Evolutionary conservation across 1,140 invertebrate genomes (phyloP).

Genomic region (Wasmannia auropunctata): DNA sequence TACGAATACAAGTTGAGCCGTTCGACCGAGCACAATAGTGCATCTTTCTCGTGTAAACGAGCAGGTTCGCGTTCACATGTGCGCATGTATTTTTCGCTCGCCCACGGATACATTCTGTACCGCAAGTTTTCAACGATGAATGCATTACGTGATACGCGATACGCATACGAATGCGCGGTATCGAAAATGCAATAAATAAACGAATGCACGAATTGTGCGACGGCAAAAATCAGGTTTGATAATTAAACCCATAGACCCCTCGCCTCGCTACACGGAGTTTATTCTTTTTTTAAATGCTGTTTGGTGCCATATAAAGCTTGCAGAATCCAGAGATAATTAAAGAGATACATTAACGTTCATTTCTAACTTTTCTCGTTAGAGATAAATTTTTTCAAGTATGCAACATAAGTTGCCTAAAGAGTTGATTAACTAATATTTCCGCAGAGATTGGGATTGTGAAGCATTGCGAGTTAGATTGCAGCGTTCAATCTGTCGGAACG

Average conservation of each 20-base stretch:
- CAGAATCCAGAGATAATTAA: not conserved
- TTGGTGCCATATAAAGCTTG: not conserved
- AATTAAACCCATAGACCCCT: slow-evolving; percentile 24
- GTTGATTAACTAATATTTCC: not conserved
- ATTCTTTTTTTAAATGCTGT: slow-evolving; percentile 17
- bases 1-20: slow-evolving; percentile 57
- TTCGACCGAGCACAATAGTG: slow-evolving; percentile 48
- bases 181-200: slow-evolving; percentile 50
- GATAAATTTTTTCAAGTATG: not conserved
- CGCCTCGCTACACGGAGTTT: too few relatives aligned
- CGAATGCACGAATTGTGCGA: slow-evolving; percentile 9
- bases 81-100: slow-evolving; percentile 22
- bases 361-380: not conserved
- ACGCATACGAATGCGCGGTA: slow-evolving; percentile 14
- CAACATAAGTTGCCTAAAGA: not conserved
- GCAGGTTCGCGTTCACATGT: slow-evolving; percentile 34
- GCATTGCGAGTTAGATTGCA: not conserved
- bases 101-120: slow-evolving; percentile 12
- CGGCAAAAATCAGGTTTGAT: slow-evolving; percentile 33
- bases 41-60: slow-evolving; percentile 60
- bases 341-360: not conserved
- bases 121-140: slow-evolving; percentile 56
- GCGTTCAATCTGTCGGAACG: not conserved
- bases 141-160: slow-evolving; percentile 46
- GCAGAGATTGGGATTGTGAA: not conserved